Conservation (phyloP, 2,797 vertebrate genomes). For the Bradypodion ventrale region DNA sequence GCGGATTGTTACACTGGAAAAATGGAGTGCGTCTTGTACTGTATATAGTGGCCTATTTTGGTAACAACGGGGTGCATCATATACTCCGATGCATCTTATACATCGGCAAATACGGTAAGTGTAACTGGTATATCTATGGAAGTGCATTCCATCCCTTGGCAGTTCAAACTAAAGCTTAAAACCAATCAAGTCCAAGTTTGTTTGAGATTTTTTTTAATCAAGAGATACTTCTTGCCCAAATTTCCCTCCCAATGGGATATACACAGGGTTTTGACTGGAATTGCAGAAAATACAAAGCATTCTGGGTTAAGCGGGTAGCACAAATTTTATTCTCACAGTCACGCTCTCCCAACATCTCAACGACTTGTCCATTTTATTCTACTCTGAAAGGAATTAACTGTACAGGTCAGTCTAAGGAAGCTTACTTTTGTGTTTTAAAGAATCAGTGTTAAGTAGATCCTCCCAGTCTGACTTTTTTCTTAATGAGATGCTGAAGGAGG, state of each 20-base stretch:
- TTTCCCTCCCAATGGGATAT: background rate
- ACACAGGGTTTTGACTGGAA: background rate
- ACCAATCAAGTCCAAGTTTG: background rate
- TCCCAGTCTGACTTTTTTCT: background rate
- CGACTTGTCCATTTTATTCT: background rate
- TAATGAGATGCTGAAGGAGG: background rate
- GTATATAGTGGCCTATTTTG: no score
- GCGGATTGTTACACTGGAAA: no score
- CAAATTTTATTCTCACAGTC: background rate
- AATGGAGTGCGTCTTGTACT: no score
- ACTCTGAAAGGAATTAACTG: background rate
- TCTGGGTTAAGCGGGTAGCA: background rate
- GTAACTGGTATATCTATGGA: constrained; percentile 53
- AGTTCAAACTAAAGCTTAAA: background rate
- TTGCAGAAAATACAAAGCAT: background rate
- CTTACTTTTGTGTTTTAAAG: background rate
- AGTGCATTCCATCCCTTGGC: background rate
- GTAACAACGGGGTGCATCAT: no score
- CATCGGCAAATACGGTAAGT: no score
- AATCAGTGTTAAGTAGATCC: background rate
- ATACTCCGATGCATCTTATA: no score
- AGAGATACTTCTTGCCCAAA: background rate
- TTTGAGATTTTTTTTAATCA: constrained; percentile 13
- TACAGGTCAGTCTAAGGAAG: background rate
- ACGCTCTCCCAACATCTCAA: background rate